Evolutionary conservation across 1,140 invertebrate species (phyloP).

Genomic region (Elymnias hypermnestra): DNA sequence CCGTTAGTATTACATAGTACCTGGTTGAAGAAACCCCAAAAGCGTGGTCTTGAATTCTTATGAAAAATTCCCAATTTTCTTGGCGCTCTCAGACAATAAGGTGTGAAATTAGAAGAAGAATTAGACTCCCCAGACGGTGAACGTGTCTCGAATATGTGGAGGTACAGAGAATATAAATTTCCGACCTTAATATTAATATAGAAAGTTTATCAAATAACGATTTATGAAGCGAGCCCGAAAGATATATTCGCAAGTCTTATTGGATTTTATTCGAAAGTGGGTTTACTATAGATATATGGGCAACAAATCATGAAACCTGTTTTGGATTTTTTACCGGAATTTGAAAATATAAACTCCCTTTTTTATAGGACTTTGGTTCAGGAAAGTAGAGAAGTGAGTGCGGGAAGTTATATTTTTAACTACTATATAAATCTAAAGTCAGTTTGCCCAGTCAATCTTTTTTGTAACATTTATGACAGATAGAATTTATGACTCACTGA

Average conservation of each 20-base stretch:
- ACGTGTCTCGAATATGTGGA: slow-evolving; percentile 51
- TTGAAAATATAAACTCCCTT: too few relatives aligned
- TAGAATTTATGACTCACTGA: too few relatives aligned
- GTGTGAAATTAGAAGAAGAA: slow-evolving; percentile 71
- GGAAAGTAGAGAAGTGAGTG: too few relatives aligned
- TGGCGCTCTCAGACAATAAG: slow-evolving; percentile 59
- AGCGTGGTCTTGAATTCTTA: slow-evolving; percentile 50
- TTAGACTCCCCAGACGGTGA: slow-evolving; percentile 49
- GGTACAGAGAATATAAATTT: slow-evolving; percentile 24
- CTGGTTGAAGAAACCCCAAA: slow-evolving; percentile 17
- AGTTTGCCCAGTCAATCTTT: too few relatives aligned
- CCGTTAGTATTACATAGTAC: too few relatives aligned
- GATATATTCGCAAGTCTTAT: background rate
- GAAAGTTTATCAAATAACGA: slow-evolving; percentile 13
- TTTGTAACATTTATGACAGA: too few relatives aligned
- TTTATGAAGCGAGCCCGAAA: slow-evolving; percentile 1
- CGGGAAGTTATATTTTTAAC: too few relatives aligned
- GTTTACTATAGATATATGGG: too few relatives aligned
- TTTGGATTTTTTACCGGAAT: too few relatives aligned
- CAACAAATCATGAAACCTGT: too few relatives aligned
- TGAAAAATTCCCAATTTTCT: slow-evolving; percentile 61
- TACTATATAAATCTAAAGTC: too few relatives aligned
- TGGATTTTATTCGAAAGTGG: background rate
- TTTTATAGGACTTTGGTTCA: too few relatives aligned
- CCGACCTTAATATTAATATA: slow-evolving; percentile 10